A percentile compares a stretch with the other conserved stretches of the same genome.
phyloP scores from a whole-genome alignment of 2,113 vertebrate genomes.

The Siniperca chuatsi region DNA sequence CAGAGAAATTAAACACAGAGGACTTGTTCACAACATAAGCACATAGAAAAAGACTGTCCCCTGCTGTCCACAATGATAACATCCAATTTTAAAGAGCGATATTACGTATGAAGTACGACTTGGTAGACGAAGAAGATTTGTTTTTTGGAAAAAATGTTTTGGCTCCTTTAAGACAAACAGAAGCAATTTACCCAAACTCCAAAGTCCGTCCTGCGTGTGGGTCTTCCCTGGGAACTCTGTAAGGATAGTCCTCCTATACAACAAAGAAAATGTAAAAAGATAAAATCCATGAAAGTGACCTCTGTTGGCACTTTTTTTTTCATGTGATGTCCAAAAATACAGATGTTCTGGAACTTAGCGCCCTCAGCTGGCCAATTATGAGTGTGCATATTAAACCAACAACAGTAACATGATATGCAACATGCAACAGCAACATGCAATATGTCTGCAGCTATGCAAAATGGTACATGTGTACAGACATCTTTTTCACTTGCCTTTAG shows the following conservation, averaged over 20 bases:
- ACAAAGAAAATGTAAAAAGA: neutral
- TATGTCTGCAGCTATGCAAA: neutral
- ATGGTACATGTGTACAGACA: neutral
- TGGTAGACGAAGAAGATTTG: neutral
- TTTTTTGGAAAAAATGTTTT: neutral
- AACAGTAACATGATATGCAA: neutral
- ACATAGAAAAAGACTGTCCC: conserved; percentile 10
- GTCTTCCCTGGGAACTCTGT: conserved; percentile 82
- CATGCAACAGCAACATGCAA: no score
- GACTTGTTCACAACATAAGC: neutral
- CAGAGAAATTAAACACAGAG: conserved; percentile 15
- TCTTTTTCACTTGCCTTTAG: no score
- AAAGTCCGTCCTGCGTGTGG: conserved; percentile 71
- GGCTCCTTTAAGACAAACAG: neutral
- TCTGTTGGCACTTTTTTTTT: neutral
- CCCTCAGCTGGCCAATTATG: neutral
- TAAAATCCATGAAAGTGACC: neutral
- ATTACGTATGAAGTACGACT: neutral
- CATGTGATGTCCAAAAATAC: neutral
- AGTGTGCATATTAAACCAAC: neutral
- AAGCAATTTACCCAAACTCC: conserved; percentile 80
- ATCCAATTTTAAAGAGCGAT: neutral
- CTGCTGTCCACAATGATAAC: conserved; percentile 32
- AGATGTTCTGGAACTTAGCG: neutral
- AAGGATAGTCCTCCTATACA: conserved; percentile 80